These are phyloP conservation scores for Hippocampus mohnikei DNA, from an alignment of 2,113 vertebrate genomes.

Conservation along the genomic window DNA sequence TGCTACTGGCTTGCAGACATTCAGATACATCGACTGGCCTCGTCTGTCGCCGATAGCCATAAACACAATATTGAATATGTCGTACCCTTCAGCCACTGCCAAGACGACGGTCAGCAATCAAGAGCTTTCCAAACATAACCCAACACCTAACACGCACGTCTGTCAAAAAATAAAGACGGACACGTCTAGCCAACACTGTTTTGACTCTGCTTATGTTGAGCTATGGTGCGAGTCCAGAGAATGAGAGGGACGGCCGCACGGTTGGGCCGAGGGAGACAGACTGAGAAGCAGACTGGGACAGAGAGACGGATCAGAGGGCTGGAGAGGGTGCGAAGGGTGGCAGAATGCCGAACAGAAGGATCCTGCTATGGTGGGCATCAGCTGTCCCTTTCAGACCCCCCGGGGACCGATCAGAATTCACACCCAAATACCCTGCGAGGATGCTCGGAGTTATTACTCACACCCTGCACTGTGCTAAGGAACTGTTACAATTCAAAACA, in stretches of 20 bases:
- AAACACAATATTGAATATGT: slow-evolving; percentile 68
- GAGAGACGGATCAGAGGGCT: slow-evolving; percentile 54
- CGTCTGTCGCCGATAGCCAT: slow-evolving; percentile 57
- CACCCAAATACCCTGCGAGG: slow-evolving; percentile 54
- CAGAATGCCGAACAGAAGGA: slow-evolving; percentile 68
- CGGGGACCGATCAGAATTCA: slow-evolving; percentile 56
- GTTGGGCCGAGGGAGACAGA: slow-evolving; percentile 42
- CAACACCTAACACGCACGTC: slow-evolving; percentile 25
- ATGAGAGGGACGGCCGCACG: slow-evolving; percentile 21
- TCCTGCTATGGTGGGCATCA: slow-evolving; percentile 68
- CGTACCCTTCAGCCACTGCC: slow-evolving; percentile 60
- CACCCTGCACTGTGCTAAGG: slow-evolving; percentile 32
- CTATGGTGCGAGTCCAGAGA: slow-evolving; percentile 22
- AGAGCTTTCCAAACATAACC: slow-evolving; percentile 52
- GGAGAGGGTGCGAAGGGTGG: slow-evolving; percentile 61
- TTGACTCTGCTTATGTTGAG: slow-evolving; percentile 41
- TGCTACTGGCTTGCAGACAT: slow-evolving; percentile 48
- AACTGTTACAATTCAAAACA: slow-evolving; percentile 28
- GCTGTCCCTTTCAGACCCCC: slow-evolving; percentile 68
- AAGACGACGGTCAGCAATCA: slow-evolving; percentile 49
- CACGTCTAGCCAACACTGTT: slow-evolving; percentile 46
- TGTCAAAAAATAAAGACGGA: slow-evolving; percentile 46
- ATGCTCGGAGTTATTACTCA: slow-evolving; percentile 44
- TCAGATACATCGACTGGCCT: slow-evolving; percentile 56
- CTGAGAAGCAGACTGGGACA: slow-evolving; percentile 60